A percentile compares a stretch with the other conserved stretches of the same genome.
Evolutionary conservation across 2,113 vertebrate species (phyloP).

Genomic region (Peromyscus maniculatus): DNA sequence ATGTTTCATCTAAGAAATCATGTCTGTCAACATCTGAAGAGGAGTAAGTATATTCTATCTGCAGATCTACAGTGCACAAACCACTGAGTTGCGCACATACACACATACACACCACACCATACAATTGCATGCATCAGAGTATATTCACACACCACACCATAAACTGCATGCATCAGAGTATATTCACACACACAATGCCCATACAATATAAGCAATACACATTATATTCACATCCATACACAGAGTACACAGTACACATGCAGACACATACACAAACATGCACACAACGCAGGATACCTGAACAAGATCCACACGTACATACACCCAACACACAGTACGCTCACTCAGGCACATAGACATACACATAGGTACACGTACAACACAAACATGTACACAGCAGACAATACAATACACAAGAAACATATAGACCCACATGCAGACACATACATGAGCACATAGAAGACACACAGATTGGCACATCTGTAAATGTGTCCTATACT

Average conservation of each 20-base stretch:
- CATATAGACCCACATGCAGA: not conserved
- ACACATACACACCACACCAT: not conserved
- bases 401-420: not conserved
- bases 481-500: too few relatives aligned
- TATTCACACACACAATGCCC: not conserved
- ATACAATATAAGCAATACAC: not conserved
- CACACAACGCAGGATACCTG: not conserved
- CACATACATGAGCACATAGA: too few relatives aligned
- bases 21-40: not conserved
- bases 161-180: not conserved
- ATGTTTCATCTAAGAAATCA: not conserved
- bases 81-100: not conserved
- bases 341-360: not conserved
- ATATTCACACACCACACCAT: not conserved
- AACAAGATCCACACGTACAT: too few relatives aligned
- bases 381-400: too few relatives aligned
- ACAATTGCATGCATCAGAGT: not conserved
- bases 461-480: not conserved
- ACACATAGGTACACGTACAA: not conserved
- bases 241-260: not conserved
- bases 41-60: not conserved
- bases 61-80: rapidly evolving
- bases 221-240: not conserved
- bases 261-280: not conserved
- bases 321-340: not conserved